phyloP scores from a whole-genome alignment of 2,888 invertebrate species.

The Leucozona laternaria region DNA sequence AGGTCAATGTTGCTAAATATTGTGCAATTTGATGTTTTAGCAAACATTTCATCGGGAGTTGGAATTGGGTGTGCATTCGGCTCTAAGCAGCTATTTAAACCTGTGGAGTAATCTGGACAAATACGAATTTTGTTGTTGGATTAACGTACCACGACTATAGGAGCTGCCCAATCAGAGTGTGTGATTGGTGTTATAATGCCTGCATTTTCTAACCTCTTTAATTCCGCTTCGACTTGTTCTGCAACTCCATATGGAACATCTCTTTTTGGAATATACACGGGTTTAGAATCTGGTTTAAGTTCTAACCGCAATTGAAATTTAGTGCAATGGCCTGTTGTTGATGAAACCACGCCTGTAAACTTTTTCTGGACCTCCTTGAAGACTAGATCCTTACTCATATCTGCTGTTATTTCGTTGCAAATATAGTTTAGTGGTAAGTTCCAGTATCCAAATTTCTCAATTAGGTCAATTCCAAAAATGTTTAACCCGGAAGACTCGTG shows the following conservation, averaged over 20 bases:
- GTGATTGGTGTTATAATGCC: conserved; percentile 55
- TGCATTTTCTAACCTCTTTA: conserved; percentile 17
- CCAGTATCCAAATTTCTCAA: conserved; percentile 14
- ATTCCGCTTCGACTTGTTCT: conserved; percentile 43
- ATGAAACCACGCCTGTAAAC: conserved; percentile 24
- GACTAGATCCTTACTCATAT: conserved; percentile 1
- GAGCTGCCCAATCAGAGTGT: conserved; percentile 60
- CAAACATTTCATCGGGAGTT: conserved; percentile 42
- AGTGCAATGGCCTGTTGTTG: conserved; percentile 27
- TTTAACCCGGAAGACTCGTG: neutral
- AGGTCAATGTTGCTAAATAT: conserved; percentile 54
- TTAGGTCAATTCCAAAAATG: conserved; percentile 14
- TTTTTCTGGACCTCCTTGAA: conserved; percentile 13
- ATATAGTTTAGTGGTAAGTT: conserved; percentile 15
- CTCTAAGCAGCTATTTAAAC: neutral
- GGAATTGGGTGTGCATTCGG: neutral
- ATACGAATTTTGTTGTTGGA: conserved; percentile 44
- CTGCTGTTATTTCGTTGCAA: conserved; percentile 2
- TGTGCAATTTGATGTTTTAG: conserved; percentile 10
- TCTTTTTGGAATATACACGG: conserved; percentile 57
- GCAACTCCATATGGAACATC: conserved; percentile 63
- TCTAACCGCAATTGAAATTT: conserved; percentile 44
- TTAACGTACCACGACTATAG: conserved; percentile 48
- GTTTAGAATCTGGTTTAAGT: conserved; percentile 22
- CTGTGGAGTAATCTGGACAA: conserved; percentile 46